These are phyloP conservation scores for Osmerus mordax DNA, from an alignment of 2,113 vertebrate genomes.

Conservation along the genomic window DNA sequence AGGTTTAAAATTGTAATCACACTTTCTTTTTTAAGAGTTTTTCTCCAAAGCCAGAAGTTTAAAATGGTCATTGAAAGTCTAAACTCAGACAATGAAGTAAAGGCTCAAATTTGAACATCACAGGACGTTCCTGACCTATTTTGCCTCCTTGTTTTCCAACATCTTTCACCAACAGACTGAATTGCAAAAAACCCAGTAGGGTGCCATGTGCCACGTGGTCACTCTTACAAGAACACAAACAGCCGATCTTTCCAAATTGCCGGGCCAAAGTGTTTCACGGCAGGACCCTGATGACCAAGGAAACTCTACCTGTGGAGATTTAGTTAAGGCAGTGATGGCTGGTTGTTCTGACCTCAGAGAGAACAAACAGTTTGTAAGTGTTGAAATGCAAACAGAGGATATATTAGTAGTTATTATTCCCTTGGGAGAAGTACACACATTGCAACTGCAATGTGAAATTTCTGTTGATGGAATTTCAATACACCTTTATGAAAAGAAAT, in stretches of 20 bases:
- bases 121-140: no score
- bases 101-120: no score
- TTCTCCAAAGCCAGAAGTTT: no score
- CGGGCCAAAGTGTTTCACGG: neutral
- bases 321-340: neutral
- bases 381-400: no score
- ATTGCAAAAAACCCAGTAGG: neutral
- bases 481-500: neutral
- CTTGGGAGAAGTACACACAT: neutral
- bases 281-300: neutral
- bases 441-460: no score
- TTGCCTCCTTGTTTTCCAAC: no score
- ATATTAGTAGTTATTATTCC: neutral
- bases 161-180: neutral
- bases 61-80: no score
- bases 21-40: no score
- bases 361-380: neutral
- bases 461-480: no score
- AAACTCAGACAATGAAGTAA: no score
- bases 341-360: neutral
- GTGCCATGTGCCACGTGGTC: neutral
- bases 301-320: neutral
- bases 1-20: no score
- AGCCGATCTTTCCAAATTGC: neutral
- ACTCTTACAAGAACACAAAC: neutral